A percentile compares a stretch with the other conserved stretches of the same genome.
phyloP scores from a whole-genome alignment of 2,797 vertebrate genomes.

The Mormyrus hasselquistii region DNA sequence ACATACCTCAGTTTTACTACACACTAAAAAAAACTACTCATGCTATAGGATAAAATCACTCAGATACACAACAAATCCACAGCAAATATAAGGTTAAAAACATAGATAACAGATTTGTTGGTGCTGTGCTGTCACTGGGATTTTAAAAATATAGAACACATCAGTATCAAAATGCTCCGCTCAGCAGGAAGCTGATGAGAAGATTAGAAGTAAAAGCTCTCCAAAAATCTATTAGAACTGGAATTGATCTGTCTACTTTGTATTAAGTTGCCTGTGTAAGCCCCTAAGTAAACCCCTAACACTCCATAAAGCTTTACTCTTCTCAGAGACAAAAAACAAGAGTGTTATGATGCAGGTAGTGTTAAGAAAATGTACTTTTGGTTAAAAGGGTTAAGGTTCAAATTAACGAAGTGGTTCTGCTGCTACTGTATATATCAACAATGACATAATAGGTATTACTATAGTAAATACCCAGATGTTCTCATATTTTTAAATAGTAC shows the following conservation, averaged over 20 bases:
- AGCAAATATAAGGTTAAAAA: not conserved
- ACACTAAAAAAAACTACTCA: not conserved
- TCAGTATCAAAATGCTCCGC: constrained; percentile 5
- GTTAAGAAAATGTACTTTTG: not conserved
- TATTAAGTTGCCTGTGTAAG: constrained; percentile 4
- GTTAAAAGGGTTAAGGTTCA: not conserved
- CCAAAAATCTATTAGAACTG: constrained; percentile 18
- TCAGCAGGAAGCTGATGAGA: constrained; percentile 12
- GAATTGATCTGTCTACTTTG: constrained; percentile 1
- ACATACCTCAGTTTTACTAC: not conserved
- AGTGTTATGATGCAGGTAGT: not conserved
- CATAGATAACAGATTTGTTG: not conserved
- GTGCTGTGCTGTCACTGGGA: not conserved
- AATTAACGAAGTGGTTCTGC: not conserved
- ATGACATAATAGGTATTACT: not conserved
- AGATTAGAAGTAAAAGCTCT: constrained; percentile 19
- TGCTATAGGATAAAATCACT: not conserved
- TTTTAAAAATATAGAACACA: not conserved
- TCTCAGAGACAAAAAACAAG: not conserved
- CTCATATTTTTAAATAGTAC: not conserved
- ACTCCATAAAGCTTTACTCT: not conserved
- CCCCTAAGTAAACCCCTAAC: not conserved
- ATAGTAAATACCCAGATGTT: not conserved
- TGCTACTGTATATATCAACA: not conserved
- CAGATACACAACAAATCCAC: not conserved